A percentile compares a stretch with the other conserved stretches of the same genome.
These are phyloP conservation scores for Furcifer pardalis DNA, from an alignment of 2,797 vertebrate genomes.

Conservation along the genomic window DNA sequence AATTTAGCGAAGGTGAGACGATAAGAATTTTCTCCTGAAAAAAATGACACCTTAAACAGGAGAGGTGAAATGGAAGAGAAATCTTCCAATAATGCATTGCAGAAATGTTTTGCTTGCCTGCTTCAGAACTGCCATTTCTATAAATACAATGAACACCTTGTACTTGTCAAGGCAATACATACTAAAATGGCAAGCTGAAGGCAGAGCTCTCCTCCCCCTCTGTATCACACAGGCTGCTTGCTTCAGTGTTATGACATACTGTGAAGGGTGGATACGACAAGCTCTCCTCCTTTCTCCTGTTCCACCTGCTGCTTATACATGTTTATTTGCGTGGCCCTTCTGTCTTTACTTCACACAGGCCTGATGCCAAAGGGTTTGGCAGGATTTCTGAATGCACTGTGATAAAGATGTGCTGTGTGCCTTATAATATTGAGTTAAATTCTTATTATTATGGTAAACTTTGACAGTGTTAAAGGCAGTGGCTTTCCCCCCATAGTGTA, in stretches of 20 bases:
- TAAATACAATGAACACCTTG: conserved; percentile 11
- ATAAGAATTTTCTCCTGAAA: not conserved
- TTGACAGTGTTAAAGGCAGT: conserved; percentile 26
- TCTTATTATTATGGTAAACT: conserved; percentile 35
- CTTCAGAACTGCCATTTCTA: not conserved
- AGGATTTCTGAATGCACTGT: conserved; percentile 23
- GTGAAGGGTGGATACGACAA: conserved; percentile 19
- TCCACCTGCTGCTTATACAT: conserved; percentile 27
- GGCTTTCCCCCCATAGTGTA: conserved; percentile 9
- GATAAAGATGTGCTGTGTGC: conserved; percentile 28
- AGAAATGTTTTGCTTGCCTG: not conserved
- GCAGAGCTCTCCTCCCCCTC: not conserved
- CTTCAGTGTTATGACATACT: conserved; percentile 11
- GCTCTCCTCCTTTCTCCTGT: conserved; percentile 16
- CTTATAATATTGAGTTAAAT: conserved; percentile 33
- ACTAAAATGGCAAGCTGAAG: not conserved
- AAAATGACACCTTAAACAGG: not conserved
- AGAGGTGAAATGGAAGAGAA: not conserved
- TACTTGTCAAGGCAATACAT: conserved; percentile 8
- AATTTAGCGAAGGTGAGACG: not conserved
- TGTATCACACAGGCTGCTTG: not conserved
- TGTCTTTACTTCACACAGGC: conserved; percentile 18
- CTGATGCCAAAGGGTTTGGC: conserved; percentile 20
- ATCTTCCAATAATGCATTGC: not conserved
- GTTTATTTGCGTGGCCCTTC: conserved; percentile 31